Evolutionary conservation across 2,113 vertebrate genomes (phyloP), one percentile per base, ranked within the genome.

Genomic region (Microcebus ravelobensis): DNA sequence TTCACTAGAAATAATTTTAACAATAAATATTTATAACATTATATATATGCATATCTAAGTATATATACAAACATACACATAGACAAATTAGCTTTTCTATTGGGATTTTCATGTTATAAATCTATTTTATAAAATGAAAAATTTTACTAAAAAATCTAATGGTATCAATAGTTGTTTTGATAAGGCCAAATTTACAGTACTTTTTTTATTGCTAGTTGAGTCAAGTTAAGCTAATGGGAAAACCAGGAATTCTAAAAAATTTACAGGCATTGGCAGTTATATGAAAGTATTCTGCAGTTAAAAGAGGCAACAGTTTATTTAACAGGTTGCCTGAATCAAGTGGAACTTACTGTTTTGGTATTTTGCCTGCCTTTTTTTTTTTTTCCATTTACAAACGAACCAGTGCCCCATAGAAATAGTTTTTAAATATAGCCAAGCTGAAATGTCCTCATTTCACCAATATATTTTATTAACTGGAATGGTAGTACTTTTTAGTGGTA

Each of bases 401-500:
- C 93, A 88, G 94, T 79, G 68, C 76, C 81, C 83, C 23, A 34
- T 42, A 94, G 59, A 87, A 52, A 52, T 85, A 71, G 6, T 55
- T 88, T 88, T 92, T 70, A 94, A 95, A 87, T 96, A 94, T 6
- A 97, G 71, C 91, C 95, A 86, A 93, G 67, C 92, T 95, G 50
- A 96, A 98, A 96, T 93, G 1, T 1, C 74, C 94, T 95, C 95
- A 91, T 97, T 97, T 89, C 29, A 94, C 48, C 96, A 98, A 36
- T n/a, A 0, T 48, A 0, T 97, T 97, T 97, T 94, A 94, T 95
- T 91, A 96, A 96, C 97, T 5, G 39, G 74, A 96, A 92, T 95
- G 76, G 70, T 87, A 97, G 95, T 97, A 97, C 71, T 88, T 97
- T 97, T 97, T 97, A 95, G 86, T 97, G 76, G 93, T 94, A 94